A percentile compares a stretch with the other conserved stretches of the same genome.
These are phyloP conservation scores for Reinhardtius hippoglossoides DNA, from an alignment of 2,113 vertebrate genomes.

Conservation along the genomic window DNA sequence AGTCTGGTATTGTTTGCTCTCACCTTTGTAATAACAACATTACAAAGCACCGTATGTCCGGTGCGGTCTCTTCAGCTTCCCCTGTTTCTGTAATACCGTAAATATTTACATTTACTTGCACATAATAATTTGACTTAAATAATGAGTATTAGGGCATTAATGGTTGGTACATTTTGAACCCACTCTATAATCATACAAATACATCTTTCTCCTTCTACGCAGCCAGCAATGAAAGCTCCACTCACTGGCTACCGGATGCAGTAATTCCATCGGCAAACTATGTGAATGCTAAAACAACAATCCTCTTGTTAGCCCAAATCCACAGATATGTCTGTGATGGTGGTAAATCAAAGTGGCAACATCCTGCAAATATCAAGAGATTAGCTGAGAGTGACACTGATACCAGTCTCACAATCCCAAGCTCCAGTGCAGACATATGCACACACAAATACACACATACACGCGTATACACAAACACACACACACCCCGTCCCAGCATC, in stretches of 20 bases:
- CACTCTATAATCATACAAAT: constrained; percentile 17
- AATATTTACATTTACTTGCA: too few relatives aligned
- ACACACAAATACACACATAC: constrained; percentile 31
- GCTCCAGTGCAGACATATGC: constrained; percentile 31
- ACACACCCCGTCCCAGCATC: not conserved
- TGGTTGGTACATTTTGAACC: too few relatives aligned
- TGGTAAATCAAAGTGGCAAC: constrained; percentile 67
- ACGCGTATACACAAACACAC: constrained; percentile 31
- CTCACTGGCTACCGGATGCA: constrained; percentile 51
- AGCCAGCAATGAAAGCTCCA: constrained; percentile 40
- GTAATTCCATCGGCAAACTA: constrained; percentile 58
- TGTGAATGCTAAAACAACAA: constrained; percentile 64
- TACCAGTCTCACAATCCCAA: constrained; percentile 41
- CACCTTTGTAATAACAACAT: too few relatives aligned
- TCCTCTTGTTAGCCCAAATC: constrained; percentile 69
- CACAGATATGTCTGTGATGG: constrained; percentile 58
- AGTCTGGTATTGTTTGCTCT: too few relatives aligned
- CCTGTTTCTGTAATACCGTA: too few relatives aligned
- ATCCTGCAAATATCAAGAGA: constrained; percentile 73
- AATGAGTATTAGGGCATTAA: too few relatives aligned
- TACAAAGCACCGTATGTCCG: too few relatives aligned
- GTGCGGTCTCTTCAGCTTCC: too few relatives aligned
- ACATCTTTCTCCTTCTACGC: constrained; percentile 7
- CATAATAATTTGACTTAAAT: too few relatives aligned
- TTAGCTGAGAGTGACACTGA: constrained; percentile 74